These are phyloP conservation scores for Coreoperca whiteheadi DNA, from an alignment of 2,113 vertebrate species.

Conservation along the genomic window DNA sequence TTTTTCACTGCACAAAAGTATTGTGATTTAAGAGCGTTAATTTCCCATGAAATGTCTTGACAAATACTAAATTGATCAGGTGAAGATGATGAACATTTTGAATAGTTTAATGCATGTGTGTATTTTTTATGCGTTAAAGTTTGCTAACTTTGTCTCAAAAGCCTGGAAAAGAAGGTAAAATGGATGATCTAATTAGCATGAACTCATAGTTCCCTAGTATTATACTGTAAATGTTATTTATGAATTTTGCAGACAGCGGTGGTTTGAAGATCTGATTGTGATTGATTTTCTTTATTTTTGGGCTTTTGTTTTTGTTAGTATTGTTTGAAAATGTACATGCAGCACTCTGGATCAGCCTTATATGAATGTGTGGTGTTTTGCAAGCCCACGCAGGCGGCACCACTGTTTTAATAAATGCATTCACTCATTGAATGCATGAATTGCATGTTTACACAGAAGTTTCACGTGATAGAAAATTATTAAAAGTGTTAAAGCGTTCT, in stretches of 20 bases:
- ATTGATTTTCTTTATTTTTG: not conserved
- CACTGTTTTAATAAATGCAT: not conserved
- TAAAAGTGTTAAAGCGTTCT: not conserved
- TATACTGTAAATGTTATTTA: not conserved
- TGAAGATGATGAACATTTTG: not conserved
- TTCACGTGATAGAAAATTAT: not conserved
- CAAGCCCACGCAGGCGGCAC: not conserved
- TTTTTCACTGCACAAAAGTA: not conserved
- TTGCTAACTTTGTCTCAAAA: not conserved
- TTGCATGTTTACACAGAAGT: not conserved
- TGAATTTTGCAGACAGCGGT: not conserved
- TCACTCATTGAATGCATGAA: not conserved
- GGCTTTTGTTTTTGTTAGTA: too few relatives aligned
- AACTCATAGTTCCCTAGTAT: not conserved
- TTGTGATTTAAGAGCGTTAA: not conserved
- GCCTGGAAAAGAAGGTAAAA: not conserved
- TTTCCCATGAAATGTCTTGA: not conserved
- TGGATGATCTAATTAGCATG: not conserved
- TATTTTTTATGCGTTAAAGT: not conserved
- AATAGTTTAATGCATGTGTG: not conserved
- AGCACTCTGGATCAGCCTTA: not conserved
- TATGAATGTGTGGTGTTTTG: not conserved
- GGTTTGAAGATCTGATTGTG: not conserved
- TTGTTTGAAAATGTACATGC: not conserved
- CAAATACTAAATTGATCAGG: not conserved